These are phyloP conservation scores for Amphiprion ocellaris DNA, from an alignment of 2,113 vertebrate species.

Conservation along the genomic window DNA sequence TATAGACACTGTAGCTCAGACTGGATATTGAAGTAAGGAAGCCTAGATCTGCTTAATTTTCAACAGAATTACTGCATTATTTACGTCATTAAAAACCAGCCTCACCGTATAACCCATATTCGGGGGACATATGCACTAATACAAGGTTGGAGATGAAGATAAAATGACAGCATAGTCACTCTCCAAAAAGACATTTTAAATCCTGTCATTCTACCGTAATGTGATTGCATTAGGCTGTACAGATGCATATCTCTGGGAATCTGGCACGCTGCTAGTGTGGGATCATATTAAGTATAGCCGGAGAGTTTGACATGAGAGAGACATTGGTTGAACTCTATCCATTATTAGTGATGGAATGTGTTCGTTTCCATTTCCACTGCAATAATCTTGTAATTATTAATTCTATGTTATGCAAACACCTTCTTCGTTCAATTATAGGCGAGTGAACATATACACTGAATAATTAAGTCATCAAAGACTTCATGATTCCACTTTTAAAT, in stretches of 20 bases:
- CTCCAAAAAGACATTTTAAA: slow-evolving; percentile 49
- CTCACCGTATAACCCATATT: slow-evolving; percentile 37
- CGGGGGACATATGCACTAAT: slow-evolving; percentile 68
- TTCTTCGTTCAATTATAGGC: not conserved
- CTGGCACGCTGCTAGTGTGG: slow-evolving; percentile 56
- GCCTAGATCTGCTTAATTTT: slow-evolving; percentile 56
- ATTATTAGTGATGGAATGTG: slow-evolving; percentile 43
- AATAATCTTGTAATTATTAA: slow-evolving; percentile 1
- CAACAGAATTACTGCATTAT: slow-evolving; percentile 68
- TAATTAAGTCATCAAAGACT: not conserved
- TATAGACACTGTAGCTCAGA: slow-evolving; percentile 65
- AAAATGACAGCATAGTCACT: slow-evolving; percentile 61
- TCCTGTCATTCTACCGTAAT: slow-evolving; percentile 65
- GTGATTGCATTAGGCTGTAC: slow-evolving; percentile 52
- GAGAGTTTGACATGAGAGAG: slow-evolving; percentile 54
- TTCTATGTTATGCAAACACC: slow-evolving; percentile 23
- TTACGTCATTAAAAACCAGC: slow-evolving; percentile 61
- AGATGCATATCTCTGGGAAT: slow-evolving; percentile 61
- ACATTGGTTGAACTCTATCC: slow-evolving; percentile 39
- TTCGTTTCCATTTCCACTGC: slow-evolving; percentile 32
- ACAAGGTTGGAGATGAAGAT: slow-evolving; percentile 66
- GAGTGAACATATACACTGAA: not conserved
- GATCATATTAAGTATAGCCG: slow-evolving; percentile 52
- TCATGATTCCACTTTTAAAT: not conserved
- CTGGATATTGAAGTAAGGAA: slow-evolving; percentile 48